These are phyloP conservation scores for Heliocidaris erythrogramma DNA, from an alignment of 35 echinoderm and acorn worm species.

Conservation along the genomic window DNA sequence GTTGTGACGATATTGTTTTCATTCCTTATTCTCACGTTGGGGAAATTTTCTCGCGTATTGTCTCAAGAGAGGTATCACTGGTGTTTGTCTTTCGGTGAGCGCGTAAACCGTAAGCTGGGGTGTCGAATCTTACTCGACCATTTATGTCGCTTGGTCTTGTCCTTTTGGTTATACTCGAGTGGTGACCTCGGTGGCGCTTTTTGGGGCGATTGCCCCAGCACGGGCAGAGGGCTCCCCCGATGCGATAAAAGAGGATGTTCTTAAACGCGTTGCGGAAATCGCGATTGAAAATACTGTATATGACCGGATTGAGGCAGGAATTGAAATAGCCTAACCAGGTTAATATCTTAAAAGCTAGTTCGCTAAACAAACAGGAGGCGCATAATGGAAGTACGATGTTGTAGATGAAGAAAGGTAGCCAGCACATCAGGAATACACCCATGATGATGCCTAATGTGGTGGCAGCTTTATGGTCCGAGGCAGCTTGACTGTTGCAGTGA, in stretches of 20 bases:
- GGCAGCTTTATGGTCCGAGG: conserved; percentile 92
- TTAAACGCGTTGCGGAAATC: conserved; percentile 93
- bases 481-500: conserved; percentile 79
- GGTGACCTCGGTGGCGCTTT: conserved; percentile 1
- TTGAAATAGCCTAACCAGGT: conserved; percentile 97
- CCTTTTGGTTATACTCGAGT: conserved; percentile 32
- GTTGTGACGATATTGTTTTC: not conserved
- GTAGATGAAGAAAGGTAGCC: conserved; percentile 90
- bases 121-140: not conserved
- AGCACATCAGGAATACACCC: conserved; percentile 94
- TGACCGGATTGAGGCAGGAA: conserved; percentile 86
- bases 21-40: conserved; percentile 28
- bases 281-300: conserved; percentile 96
- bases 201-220: not conserved
- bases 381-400: conserved; percentile 90
- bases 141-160: conserved; percentile 16
- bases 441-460: conserved; percentile 95
- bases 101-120: not conserved
- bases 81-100: conserved; percentile 29
- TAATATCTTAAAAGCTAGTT: conserved; percentile 59
- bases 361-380: conserved; percentile 59
- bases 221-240: not conserved
- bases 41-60: conserved; percentile 31
- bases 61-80: conserved; percentile 11
- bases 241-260: conserved; percentile 60